Evolutionary conservation across 2,888 invertebrate genomes (phyloP).

Genomic region (Hemaris fuciformis): DNA sequence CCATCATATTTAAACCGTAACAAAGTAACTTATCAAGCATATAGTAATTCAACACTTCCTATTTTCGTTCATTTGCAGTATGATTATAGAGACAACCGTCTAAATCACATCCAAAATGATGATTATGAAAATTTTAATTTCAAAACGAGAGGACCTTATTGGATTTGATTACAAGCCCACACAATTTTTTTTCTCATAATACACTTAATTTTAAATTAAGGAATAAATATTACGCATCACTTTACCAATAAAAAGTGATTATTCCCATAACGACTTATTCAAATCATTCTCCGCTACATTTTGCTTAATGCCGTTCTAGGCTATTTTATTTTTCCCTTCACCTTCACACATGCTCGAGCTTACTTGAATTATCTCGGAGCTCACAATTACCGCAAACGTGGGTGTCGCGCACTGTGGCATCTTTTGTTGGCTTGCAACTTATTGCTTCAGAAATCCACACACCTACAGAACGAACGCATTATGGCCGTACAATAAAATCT

Average conservation of each 20-base stretch:
- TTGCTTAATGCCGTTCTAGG: neutral
- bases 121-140: too few species aligned
- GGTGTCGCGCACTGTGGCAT: slow-evolving; percentile 45
- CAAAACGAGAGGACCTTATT: too few species aligned
- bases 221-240: neutral
- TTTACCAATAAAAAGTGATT: neutral
- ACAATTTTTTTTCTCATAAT: too few species aligned
- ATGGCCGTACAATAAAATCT: slow-evolving; percentile 66
- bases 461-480: slow-evolving; percentile 48
- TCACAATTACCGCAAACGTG: slow-evolving; percentile 57
- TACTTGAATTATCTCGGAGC: slow-evolving; percentile 48
- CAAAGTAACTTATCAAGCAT: too few species aligned
- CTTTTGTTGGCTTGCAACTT: slow-evolving; percentile 63
- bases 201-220: neutral
- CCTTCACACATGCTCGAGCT: slow-evolving; percentile 33
- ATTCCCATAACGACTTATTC: neutral
- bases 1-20: too few species aligned
- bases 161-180: too few species aligned
- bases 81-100: too few species aligned
- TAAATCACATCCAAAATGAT: too few species aligned
- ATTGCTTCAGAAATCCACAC: slow-evolving; percentile 56
- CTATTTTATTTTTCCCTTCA: slow-evolving; percentile 31
- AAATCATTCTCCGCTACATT: neutral
- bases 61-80: too few species aligned
- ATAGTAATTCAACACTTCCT: too few species aligned